phyloP scores from a whole-genome alignment of 1,140 invertebrate genomes.

The Zaprionus nigranus region DNA sequence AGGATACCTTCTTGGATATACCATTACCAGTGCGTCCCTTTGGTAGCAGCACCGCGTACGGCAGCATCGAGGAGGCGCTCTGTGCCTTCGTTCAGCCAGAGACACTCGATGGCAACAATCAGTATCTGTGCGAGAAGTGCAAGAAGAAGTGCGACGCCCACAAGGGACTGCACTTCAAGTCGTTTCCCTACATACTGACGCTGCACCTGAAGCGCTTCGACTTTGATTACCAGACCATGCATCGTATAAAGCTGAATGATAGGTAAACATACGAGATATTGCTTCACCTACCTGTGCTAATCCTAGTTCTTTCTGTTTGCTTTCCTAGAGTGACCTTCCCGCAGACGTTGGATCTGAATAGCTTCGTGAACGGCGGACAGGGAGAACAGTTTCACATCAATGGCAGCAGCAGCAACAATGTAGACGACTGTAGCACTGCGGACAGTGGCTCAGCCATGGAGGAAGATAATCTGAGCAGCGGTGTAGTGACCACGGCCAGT shows the following conservation, averaged over 20 bases:
- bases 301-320: constrained; percentile 56
- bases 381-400: constrained; percentile 61
- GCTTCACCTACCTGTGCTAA: constrained; percentile 12
- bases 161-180: constrained; percentile 95
- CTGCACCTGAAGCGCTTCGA: constrained; percentile 96
- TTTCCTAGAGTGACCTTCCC: constrained; percentile 92
- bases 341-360: constrained; percentile 92
- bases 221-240: constrained; percentile 94
- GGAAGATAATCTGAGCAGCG: constrained; percentile 86
- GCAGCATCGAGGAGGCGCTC: constrained; percentile 94
- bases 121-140: constrained; percentile 96
- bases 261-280: constrained; percentile 86
- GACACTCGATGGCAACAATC: constrained; percentile 93
- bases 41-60: constrained; percentile 91
- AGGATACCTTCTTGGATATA: constrained; percentile 95
- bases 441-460: constrained; percentile 89
- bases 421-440: constrained; percentile 89
- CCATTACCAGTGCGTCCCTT: constrained; percentile 94
- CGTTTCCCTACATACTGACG: constrained; percentile 95
- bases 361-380: constrained; percentile 85
- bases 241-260: constrained; percentile 96
- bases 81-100: constrained; percentile 94
- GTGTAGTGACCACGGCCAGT: constrained; percentile 75
- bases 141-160: constrained; percentile 95
- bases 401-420: constrained; percentile 52